Evolutionary conservation across 2,797 vertebrate species (phyloP), one percentile per base, ranked within the genome.

Genomic region (Calcarius lapponicus): DNA sequence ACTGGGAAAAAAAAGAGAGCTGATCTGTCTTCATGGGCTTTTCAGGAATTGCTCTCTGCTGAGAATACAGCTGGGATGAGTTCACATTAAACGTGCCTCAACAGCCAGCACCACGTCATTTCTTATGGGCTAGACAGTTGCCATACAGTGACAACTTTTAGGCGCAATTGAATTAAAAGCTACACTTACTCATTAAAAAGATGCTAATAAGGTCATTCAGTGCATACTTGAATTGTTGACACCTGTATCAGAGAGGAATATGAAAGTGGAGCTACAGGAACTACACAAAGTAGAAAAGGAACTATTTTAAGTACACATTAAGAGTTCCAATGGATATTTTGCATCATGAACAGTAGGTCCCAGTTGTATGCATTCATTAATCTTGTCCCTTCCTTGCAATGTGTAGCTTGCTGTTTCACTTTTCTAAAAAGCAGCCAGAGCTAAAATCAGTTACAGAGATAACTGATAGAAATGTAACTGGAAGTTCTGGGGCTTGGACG

Each of bases 381-480:
- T 73, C 61, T 88, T 57, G 20, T 67, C 53, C 61, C 32, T 84
- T 82, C 62, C 36, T 71, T 92, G 83, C 84, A 90, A 92, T 53
- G 21, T 82, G 40, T 29, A 85, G 31, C 51, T 80, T 73, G 62
- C 48, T 86, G 20, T n/a, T 94, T 91, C 42, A 74, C 36, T 93
- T 83, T 79, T 84, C 58, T 72, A 42, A 88, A 92, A 88, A 76
- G 69, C 70, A 86, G 75, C 61, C 17, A 42, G 20, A 85, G n/a
- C 32, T 86, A 86, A 93, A 91, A 83, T 72, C 71, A 56, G 64
- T 36, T 79, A 78, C 45, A 62, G 32, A 86, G 43, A 93, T 36
- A 90, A 84, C 82, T 84, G 81, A 92, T 10, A 88, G 60, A 96
- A 94, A 84, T 50, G 40, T 61, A 90, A 83, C 34, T 48, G 32